Evolutionary conservation across 1,140 invertebrate genomes (phyloP), one percentile per base, ranked within the genome.

Genomic region (Sogatella furcifera): DNA sequence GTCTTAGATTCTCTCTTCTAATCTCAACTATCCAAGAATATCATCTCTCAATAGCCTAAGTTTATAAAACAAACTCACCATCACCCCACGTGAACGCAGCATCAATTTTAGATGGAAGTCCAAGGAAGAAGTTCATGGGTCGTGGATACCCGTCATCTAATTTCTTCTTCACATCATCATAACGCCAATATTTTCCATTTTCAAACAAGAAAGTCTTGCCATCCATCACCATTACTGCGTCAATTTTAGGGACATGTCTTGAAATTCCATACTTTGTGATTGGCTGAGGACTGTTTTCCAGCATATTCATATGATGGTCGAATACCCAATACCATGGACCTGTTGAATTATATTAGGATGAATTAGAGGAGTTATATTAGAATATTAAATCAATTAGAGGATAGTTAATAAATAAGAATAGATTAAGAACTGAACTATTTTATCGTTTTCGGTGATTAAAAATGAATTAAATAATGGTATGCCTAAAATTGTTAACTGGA

Each of bases 61-160:
- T n/a, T n/a, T n/a, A 28, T 28, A 28, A 2, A 28, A 28, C 10
- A 38, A 22, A 62, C 52, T 67, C 71, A 80, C 78, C 78, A 72
- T 81, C 80, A 68, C 77, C 78, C 80, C 80, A 86, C 22, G 80
- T 76, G n/a, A 84, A 74, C 11, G 81, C 84, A 15, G 82, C 79
- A 70, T 86, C 81, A 2, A 88, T 74, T 62, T 80, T 70, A 10
- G 72, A 70, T 1, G 83, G 84, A 17, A 87, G 75, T 4, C 83
- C 78, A 65, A 78, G 75, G 85, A 87, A 90, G 54, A 81, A 77
- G 17, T 76, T 73, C 72, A 86, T 85, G 44, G 76, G 73, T 63
- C 80, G 79, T 0, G 86, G 86, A 71, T 88, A 88, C 6, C 80
- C 81, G 0, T 67, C 67, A 69, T 88, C 84, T 72, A 88, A 78